phyloP scores from a whole-genome alignment of 2,113 vertebrate genomes.

The Thinocorus orbignyianus region DNA sequence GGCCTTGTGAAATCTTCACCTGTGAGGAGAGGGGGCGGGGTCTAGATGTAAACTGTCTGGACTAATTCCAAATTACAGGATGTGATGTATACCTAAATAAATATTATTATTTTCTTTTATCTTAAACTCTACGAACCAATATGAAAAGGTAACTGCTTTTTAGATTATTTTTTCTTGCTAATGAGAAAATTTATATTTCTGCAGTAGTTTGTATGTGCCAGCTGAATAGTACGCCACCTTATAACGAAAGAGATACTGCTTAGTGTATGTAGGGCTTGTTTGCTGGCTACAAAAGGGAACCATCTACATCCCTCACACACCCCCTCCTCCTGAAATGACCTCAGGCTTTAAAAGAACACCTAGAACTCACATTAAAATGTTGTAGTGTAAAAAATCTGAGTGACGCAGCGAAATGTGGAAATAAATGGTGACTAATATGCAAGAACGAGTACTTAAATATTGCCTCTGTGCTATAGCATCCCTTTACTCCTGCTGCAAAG shows the following conservation, averaged over 20 bases:
- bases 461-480: not conserved
- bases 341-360: not conserved
- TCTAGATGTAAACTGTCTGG: not conserved
- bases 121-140: not conserved
- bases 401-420: not conserved
- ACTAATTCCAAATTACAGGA: not conserved
- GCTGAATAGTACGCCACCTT: not conserved
- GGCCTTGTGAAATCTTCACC: not conserved
- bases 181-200: not conserved
- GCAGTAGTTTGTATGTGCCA: not conserved
- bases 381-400: not conserved
- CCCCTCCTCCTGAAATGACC: rapidly evolving
- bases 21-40: not conserved
- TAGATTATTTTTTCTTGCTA: not conserved
- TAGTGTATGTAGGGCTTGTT: not conserved
- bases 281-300: not conserved
- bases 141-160: not conserved
- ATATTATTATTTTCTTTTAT: not conserved
- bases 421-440: not conserved
- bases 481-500: not conserved
- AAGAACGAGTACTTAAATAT: not conserved
- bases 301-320: not conserved
- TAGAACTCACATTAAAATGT: not conserved
- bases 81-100: not conserved
- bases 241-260: not conserved